These are phyloP conservation scores for Kryphioiulus occultus DNA, from an alignment of 2,888 invertebrate genomes.

Conservation along the genomic window DNA sequence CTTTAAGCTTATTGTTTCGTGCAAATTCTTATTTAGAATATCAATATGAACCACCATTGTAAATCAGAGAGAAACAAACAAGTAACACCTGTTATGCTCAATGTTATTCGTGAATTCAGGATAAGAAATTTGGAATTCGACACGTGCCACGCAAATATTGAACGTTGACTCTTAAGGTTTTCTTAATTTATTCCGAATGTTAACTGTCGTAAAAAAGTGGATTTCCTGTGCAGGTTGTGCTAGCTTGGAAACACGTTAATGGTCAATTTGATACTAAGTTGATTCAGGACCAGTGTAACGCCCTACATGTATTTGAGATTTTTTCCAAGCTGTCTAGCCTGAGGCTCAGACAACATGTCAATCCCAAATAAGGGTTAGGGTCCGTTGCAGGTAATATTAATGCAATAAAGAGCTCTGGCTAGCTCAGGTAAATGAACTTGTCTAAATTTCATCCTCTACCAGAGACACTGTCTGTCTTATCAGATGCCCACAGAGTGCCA, in stretches of 20 bases:
- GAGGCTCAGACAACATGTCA: background rate
- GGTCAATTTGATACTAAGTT: background rate
- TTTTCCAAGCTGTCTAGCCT: background rate
- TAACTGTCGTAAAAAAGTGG: background rate
- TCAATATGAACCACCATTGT: background rate
- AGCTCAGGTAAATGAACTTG: conserved; percentile 24
- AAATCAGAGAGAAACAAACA: background rate
- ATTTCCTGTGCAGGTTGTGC: background rate
- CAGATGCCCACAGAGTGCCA: background rate
- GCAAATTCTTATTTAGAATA: no score
- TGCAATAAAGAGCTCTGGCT: background rate
- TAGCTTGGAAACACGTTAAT: background rate
- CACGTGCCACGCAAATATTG: background rate
- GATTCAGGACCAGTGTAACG: background rate
- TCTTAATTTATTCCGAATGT: background rate
- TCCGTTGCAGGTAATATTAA: background rate
- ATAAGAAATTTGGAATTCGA: background rate
- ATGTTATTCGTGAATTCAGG: background rate
- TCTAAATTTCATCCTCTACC: background rate
- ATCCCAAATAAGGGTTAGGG: background rate
- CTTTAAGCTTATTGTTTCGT: no score
- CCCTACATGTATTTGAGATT: background rate
- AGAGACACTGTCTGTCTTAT: background rate
- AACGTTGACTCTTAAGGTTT: background rate
- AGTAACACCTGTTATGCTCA: background rate